A percentile compares a stretch with the other conserved stretches of the same genome.
phyloP scores from a whole-genome alignment of 2,113 vertebrate genomes.

The Callocephalon fimbriatum region DNA sequence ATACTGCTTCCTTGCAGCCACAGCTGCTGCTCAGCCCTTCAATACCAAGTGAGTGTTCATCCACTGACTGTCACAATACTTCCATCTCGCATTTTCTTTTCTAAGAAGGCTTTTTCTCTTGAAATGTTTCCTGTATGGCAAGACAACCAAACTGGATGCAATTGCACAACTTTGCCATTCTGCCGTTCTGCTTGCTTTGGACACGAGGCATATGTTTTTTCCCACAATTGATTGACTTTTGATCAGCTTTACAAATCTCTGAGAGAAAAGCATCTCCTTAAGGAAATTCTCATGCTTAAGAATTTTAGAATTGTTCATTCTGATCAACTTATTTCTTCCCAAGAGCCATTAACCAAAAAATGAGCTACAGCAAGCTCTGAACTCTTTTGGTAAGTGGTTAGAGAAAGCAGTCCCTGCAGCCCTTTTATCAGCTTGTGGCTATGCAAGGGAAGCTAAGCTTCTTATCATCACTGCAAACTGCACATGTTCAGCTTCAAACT shows the following conservation, averaged over 20 bases:
- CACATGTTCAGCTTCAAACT: not conserved
- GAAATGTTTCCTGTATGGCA: not conserved
- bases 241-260: not conserved
- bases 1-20: not conserved
- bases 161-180: not conserved
- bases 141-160: not conserved
- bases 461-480: not conserved
- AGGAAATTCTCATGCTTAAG: not conserved
- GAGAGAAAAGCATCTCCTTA: not conserved
- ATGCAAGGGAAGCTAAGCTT: not conserved
- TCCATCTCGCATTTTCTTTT: not conserved
- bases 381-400: not conserved
- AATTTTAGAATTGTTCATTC: not conserved
- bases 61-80: not conserved
- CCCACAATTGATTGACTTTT: not conserved
- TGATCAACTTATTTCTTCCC: not conserved
- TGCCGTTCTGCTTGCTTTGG: not conserved
- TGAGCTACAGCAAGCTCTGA: not conserved
- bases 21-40: not conserved
- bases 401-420: not conserved
- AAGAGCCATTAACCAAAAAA: not conserved
- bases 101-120: not conserved
- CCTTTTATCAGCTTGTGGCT: not conserved
- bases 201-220: rapidly evolving
- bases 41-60: not conserved